Evolutionary conservation across 2,113 vertebrate species (phyloP), one percentile per base, ranked within the genome.

Genomic region (Coracopsis vasa): DNA sequence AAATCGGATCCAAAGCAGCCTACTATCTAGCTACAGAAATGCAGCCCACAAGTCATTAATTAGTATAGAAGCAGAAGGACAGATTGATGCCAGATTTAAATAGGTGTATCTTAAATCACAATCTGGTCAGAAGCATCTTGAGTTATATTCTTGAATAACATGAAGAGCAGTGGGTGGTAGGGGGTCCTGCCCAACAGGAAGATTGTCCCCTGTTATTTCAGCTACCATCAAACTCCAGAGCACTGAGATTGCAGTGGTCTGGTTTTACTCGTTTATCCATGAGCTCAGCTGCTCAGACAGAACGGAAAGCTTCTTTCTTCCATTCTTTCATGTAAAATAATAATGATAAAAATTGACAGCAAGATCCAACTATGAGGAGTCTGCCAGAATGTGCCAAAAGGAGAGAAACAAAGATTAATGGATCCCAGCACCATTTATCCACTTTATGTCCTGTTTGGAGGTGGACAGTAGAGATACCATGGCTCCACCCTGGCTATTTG

Each of bases 1-100:
- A 94, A 92, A 89, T 94, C 2, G 41, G 83, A 95, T 97, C 96
- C 94, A 94, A 93, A 92, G 80, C 88, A 85, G 96, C 91, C 94
- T 70, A 85, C 80, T 86, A 80, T 24, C 39, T 61, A 94, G 82
- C 61, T 39, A 42, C 56, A 75, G 25, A 94, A 86, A 95, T 45
- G 62, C 48, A 95, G 83, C 92, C 86, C 88, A 95, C 86, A 31
- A 75, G 86, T 85, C 73, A 75, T 50, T 91, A 92, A 96, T 95
- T 96, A 94, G 89, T 95, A 91, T n/a, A 93, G 88, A 56, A 91
- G 56, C 90, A 94, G 73, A 96, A 93, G 70, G 77, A 79, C 74
- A 85, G 77, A 80, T 44, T 94, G 92, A 87, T 95, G 88, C 66
- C 86, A 92, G 77, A 95, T 91, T 97, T 96, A 94, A 93, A 89